Evolutionary conservation across 2,888 invertebrate species (phyloP), one percentile per base, ranked within the genome.

Genomic region (Orchestes rusci): DNA sequence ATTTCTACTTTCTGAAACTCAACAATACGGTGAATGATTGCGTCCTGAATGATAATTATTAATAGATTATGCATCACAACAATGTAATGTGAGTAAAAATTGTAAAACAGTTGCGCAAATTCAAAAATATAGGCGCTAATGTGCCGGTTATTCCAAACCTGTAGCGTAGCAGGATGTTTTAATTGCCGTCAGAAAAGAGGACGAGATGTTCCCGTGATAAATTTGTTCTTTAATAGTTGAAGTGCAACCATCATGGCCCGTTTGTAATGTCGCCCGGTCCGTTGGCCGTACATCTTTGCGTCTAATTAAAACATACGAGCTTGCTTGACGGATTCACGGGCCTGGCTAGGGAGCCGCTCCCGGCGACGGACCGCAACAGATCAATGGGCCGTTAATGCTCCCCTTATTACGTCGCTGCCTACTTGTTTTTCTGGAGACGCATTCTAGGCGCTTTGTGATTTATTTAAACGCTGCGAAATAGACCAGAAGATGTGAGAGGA

Each of bases 261-360:
- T 67, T 67, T 66, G 65, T 57, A 59, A 53, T 64, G 67, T 67
- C 67, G 60, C 58, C 59, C 58, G 66, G 60, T 62, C 62, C 55
- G 60, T 56, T 63, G 65, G 63, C 17, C 15, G 37, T 36, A 57
- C 59, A 54, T 59, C 58, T 60, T 44, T 59, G 58, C 59, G 57
- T 62, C 61, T 66, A 67, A 67, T 67, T 67, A 66, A 65, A 66
- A 65, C 62, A 59, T 65, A 64, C 60, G 64, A 61, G 58, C 56
- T 50, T 50, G 56, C 56, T 54, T 64, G 66, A 65, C 60, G 37
- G 37, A 37, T 65, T 62, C 61, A 63, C 59, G 56, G 53, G 54
- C 47, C 49, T 50, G 38, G 39, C 38, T 33, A 43, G 43, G 37
- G 33, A n/a, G n/a, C n/a, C n/a, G n/a, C n/a, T n/a, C 44, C 47